These are phyloP conservation scores for Gadus chalcogrammus DNA, from an alignment of 2,113 vertebrate species.

Conservation along the genomic window DNA sequence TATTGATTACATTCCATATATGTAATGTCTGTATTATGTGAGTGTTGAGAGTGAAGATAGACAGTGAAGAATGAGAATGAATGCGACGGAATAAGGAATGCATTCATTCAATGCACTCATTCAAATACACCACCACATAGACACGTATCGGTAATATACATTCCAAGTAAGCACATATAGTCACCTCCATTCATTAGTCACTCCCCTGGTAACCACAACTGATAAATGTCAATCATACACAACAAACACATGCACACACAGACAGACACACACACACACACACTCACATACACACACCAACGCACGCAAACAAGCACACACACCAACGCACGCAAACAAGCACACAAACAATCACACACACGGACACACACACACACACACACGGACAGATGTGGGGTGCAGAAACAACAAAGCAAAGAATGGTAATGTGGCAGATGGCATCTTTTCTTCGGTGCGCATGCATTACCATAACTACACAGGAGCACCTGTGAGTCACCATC, in stretches of 20 bases:
- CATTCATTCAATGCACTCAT: background rate
- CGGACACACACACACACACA: constrained; percentile 14
- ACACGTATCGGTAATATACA: background rate
- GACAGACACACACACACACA: background rate
- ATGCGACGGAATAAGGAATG: background rate
- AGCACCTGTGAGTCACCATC: constrained; percentile 54
- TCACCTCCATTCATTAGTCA: background rate
- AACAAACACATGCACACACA: constrained; percentile 7
- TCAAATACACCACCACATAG: background rate
- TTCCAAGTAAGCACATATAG: background rate
- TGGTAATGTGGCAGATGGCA: constrained; percentile 63
- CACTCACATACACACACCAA: background rate
- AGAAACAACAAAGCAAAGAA: constrained; percentile 57
- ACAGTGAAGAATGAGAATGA: background rate
- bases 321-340: constrained; percentile 27
- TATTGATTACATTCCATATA: no score
- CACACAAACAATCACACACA: no score
- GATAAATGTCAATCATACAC: constrained; percentile 31
- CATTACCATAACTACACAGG: constrained; percentile 67
- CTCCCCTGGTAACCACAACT: background rate
- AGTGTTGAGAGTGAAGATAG: no score
- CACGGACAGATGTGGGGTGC: constrained; percentile 14
- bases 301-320: no score
- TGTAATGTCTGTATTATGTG: no score
- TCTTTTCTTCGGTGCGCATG: constrained; percentile 56